Conservation (phyloP, 2,888 invertebrate genomes). For the Spilosoma lubricipeda region DNA sequence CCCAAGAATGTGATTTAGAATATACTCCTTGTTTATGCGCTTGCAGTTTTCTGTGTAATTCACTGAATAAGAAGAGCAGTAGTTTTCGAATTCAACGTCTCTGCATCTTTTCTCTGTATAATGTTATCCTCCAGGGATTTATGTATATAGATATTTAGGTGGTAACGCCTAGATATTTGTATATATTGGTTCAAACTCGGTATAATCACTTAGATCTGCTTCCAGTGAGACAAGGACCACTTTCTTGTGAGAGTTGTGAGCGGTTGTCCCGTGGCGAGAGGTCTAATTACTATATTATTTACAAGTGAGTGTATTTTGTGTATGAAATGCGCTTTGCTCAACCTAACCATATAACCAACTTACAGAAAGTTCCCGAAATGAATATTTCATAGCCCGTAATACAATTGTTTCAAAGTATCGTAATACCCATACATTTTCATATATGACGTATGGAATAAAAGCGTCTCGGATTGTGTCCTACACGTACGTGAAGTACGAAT, state of each 20-base stretch:
- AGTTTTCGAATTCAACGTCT: background rate
- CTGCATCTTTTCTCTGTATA: background rate
- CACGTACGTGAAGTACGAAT: slow-evolving; percentile 64
- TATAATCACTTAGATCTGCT: too few relatives aligned
- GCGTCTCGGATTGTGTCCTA: slow-evolving; percentile 45
- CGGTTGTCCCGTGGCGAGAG: too few relatives aligned
- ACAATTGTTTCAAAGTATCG: slow-evolving; percentile 19
- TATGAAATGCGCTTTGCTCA: background rate
- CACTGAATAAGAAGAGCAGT: background rate
- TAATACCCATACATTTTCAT: slow-evolving; percentile 23
- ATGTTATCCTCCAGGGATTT: too few relatives aligned
- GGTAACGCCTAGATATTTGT: too few relatives aligned
- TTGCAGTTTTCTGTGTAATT: background rate
- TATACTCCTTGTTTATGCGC: background rate
- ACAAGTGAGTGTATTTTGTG: background rate
- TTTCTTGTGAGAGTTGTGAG: too few relatives aligned
- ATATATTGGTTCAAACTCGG: too few relatives aligned
- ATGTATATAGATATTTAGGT: too few relatives aligned
- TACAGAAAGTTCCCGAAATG: background rate
- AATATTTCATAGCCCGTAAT: slow-evolving; percentile 1
- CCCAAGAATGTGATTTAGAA: background rate
- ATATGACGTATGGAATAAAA: slow-evolving; percentile 40
- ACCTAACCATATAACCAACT: background rate
- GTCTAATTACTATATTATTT: too few relatives aligned
- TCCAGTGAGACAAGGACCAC: too few relatives aligned